Evolutionary conservation across 2,888 invertebrate species (phyloP).

Genomic region (Pheosia gnoma): DNA sequence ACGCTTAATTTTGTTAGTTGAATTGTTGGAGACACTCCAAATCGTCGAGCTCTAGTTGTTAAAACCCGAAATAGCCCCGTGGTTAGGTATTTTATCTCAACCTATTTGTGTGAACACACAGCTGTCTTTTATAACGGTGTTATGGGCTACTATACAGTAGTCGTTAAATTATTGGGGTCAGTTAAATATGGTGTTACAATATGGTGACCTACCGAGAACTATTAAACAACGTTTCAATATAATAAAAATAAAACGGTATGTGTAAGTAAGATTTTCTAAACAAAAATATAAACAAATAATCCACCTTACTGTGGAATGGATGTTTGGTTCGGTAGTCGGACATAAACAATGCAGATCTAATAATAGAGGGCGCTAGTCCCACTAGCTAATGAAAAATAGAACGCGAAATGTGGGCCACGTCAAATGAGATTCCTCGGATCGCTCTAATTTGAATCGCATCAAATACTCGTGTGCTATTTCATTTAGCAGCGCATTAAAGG

Average conservation of each 20-base stretch:
- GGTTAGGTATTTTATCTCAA: slow-evolving; percentile 66
- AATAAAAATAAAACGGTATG: slow-evolving; percentile 13
- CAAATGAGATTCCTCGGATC: slow-evolving; percentile 63
- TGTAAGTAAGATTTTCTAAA: slow-evolving; percentile 22
- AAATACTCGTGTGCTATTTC: slow-evolving; percentile 10
- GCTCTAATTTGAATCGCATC: not conserved
- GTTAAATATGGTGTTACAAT: slow-evolving; percentile 4
- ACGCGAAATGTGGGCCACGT: slow-evolving; percentile 75
- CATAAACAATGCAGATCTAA: slow-evolving; percentile 78
- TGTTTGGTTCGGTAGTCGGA: slow-evolving; percentile 61
- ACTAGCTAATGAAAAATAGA: slow-evolving; percentile 69
- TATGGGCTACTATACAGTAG: slow-evolving; percentile 25
- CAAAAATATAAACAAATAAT: slow-evolving; percentile 46
- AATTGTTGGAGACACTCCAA: slow-evolving; percentile 76
- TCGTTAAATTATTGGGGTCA: slow-evolving; percentile 14
- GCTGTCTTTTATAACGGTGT: slow-evolving; percentile 52
- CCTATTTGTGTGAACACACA: slow-evolving; percentile 61
- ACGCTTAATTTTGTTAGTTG: slow-evolving; percentile 50
- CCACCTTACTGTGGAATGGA: slow-evolving; percentile 62
- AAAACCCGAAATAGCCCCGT: slow-evolving; percentile 63
- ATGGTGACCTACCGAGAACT: slow-evolving; percentile 2
- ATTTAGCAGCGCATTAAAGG: no score
- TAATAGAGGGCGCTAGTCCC: slow-evolving; percentile 72
- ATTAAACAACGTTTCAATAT: no score
- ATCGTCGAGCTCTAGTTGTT: slow-evolving; percentile 69